Percentiles rank a stretch among this genome's conserved stretches.
Evolutionary conservation across 2,797 vertebrate species (phyloP).

Genomic region (Orestias chungarensis): DNA sequence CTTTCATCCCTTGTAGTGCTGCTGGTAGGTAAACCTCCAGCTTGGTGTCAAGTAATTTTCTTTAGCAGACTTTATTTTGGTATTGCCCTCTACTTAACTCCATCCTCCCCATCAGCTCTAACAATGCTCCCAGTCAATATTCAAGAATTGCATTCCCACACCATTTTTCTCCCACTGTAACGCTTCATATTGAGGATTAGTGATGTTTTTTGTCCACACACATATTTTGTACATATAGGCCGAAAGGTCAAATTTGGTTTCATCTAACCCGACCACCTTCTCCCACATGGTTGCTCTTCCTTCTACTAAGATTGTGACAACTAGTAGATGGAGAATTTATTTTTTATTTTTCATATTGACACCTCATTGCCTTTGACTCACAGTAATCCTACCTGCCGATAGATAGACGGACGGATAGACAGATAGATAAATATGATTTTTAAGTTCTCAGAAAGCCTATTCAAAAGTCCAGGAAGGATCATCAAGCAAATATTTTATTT

Average conservation of each 20-base stretch:
- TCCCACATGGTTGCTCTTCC: background rate
- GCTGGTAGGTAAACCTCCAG: background rate
- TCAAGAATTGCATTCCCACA: background rate
- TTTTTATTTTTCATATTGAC: no score
- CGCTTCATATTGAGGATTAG: background rate
- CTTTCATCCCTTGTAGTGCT: background rate
- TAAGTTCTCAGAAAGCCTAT: background rate
- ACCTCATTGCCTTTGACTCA: no score
- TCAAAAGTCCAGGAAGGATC: background rate
- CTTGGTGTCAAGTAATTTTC: no score
- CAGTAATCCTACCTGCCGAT: no score
- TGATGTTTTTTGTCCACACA: background rate
- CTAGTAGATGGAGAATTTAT: background rate
- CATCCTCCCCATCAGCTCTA: background rate
- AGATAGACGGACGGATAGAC: background rate
- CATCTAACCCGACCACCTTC: background rate
- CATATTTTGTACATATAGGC: background rate
- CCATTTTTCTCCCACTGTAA: background rate
- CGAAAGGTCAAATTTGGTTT: background rate
- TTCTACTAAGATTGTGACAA: background rate
- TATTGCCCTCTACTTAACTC: background rate
- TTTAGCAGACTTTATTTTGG: no score
- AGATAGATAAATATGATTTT: no score
- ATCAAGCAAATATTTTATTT: background rate
- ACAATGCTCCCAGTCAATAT: background rate